Evolutionary conservation across 1,140 invertebrate genomes (phyloP).

Genomic region (Anthonomus grandis): DNA sequence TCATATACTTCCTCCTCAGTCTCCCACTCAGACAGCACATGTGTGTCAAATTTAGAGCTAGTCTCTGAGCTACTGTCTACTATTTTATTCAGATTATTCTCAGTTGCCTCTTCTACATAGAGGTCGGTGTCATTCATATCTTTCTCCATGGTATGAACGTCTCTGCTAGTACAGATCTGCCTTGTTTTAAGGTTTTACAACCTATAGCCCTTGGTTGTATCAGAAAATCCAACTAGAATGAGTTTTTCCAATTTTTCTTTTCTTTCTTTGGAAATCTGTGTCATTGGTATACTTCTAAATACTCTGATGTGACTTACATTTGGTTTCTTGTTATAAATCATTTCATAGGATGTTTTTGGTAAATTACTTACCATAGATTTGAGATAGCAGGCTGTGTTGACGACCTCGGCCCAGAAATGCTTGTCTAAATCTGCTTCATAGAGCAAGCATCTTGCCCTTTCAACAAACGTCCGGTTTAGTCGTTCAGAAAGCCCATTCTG

Average conservation of each 20-base stretch:
- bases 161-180: neutral
- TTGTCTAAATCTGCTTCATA: constrained; percentile 34
- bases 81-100: neutral
- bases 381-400: constrained; percentile 49
- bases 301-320: neutral
- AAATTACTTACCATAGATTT: too few species aligned
- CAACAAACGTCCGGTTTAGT: constrained; percentile 28
- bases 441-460: constrained; percentile 43
- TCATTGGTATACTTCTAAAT: neutral
- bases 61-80: too few species aligned
- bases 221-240: too few species aligned
- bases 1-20: too few species aligned
- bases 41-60: too few species aligned
- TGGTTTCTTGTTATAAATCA: constrained; percentile 24
- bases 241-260: neutral
- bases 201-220: too few species aligned
- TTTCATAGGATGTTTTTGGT: too few species aligned
- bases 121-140: neutral
- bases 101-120: neutral
- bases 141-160: neutral
- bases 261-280: neutral
- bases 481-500: neutral
- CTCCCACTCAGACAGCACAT: too few species aligned
- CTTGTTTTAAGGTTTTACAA: neutral
- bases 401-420: constrained; percentile 48